Conservation (phyloP, 1,140 invertebrate species). For the Acyrthosiphon pisum region DNA sequence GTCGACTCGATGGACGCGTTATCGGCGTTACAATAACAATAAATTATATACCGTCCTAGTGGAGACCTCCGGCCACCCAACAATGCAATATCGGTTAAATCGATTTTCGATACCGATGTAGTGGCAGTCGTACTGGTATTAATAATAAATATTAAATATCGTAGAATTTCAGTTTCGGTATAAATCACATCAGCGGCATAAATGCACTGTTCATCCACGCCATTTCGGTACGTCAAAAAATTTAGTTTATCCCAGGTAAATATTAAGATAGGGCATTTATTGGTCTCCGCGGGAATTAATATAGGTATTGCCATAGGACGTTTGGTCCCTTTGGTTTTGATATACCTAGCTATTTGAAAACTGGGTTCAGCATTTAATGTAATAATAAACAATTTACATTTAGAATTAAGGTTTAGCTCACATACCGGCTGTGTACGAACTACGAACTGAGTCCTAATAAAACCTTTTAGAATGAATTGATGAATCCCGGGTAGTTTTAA, state of each 20-base stretch:
- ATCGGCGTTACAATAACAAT: not conserved
- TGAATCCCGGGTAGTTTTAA: too few relatives aligned
- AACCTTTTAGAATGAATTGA: too few relatives aligned
- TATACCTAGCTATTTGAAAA: not conserved
- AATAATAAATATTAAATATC: not conserved
- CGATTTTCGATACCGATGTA: not conserved
- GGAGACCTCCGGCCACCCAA: not conserved
- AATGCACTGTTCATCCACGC: not conserved
- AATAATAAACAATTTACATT: not conserved
- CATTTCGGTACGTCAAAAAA: not conserved
- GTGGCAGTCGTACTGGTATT: not conserved
- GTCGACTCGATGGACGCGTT: not conserved
- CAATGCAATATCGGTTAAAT: not conserved
- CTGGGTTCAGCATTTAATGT: not conserved
- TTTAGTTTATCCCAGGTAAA: not conserved
- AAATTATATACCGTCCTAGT: not conserved
- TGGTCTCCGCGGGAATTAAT: not conserved
- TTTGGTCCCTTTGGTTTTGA: not conserved
- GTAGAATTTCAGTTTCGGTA: not conserved
- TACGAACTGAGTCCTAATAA: too few relatives aligned
- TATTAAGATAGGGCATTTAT: not conserved
- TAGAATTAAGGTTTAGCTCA: not conserved
- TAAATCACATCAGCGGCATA: not conserved
- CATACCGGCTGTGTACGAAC: not conserved
- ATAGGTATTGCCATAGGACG: not conserved